Base-by-base conservation (phyloP, 2,113 vertebrate species). In the Carassius carassius region DNA sequence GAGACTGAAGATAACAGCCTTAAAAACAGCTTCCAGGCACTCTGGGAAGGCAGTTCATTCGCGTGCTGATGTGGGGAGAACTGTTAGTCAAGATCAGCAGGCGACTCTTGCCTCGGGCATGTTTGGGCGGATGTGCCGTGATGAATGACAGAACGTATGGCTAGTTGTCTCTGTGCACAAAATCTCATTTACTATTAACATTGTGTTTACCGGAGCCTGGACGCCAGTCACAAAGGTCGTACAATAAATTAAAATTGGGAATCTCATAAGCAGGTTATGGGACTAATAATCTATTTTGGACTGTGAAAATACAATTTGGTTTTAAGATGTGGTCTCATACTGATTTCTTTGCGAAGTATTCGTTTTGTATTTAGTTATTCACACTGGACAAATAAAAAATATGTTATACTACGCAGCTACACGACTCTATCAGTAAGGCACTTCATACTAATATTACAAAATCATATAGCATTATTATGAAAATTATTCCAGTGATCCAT, bases 11-110 rank as follows among this genome's bases (percentile, higher is more conserved):
- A 85, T 74, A 82, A 76, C 70, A 75, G 47, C 29, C 60, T 74
- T 74, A 79, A 76, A 54, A 76, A 75, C 69, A 63, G 67, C 25
- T 67, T 74, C 82, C 86, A 85, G 89, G 87, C 54, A 78, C 86
- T 86, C 82, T 82, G 87, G 84, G 73, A 29, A 89, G 82, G 32
- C 88, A 88, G 85, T 86, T 74, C 44, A 65, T 23, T 72, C 41
- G 62, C 6, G 75, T 51, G 16, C 67, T 47, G 47, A 63, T 62
- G 62, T 67, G 41, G 29, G 25, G 74, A 83, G 32, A 3, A 83
- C 67, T 54, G 21, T 25, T 47, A 70, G 60, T 67, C 49, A 56
- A 58, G 84, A 89, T 91, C 81, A 73, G 84, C 17, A 21, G 37
- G 76, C 12, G 21, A 41, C n/a, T 21, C 69, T 72, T 4, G 14